A percentile compares a stretch with the other conserved stretches of the same genome.
phyloP scores from a whole-genome alignment of 2,888 invertebrate genomes.

The Agonopterix heracliana region DNA sequence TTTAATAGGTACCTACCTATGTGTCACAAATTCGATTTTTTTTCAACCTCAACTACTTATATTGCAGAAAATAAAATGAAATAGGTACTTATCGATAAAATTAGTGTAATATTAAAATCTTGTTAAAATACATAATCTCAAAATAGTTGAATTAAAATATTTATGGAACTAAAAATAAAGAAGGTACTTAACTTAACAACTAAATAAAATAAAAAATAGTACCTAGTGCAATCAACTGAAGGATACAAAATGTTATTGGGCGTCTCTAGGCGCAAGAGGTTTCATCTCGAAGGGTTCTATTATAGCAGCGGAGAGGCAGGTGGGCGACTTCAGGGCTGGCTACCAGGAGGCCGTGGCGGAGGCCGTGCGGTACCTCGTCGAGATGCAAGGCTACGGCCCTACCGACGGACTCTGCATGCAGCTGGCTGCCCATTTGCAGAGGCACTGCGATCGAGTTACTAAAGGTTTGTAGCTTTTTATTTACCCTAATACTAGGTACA shows the following conservation, averaged over 20 bases:
- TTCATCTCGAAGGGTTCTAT: constrained; percentile 54
- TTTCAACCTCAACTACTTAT: too few species aligned
- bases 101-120: background rate
- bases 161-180: constrained; percentile 5
- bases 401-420: constrained; percentile 89
- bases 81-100: background rate
- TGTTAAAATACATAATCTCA: constrained; percentile 33
- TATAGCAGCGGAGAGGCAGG: constrained; percentile 56
- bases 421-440: constrained; percentile 87
- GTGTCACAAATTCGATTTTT: background rate
- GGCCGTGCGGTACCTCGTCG: constrained; percentile 91
- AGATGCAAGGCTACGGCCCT: constrained; percentile 86
- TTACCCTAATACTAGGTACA: background rate
- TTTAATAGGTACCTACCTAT: too few species aligned
- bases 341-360: constrained; percentile 95
- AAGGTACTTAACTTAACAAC: background rate
- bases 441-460: constrained; percentile 82
- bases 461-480: constrained; percentile 58
- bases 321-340: constrained; percentile 82
- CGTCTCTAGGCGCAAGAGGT: constrained; percentile 45
- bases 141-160: constrained; percentile 33
- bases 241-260: constrained; percentile 44
- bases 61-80: background rate
- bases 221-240: constrained; percentile 25
- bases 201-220: background rate